These are phyloP conservation scores for Augiades crinisus DNA, from an alignment of 2,888 invertebrate species.

Conservation along the genomic window DNA sequence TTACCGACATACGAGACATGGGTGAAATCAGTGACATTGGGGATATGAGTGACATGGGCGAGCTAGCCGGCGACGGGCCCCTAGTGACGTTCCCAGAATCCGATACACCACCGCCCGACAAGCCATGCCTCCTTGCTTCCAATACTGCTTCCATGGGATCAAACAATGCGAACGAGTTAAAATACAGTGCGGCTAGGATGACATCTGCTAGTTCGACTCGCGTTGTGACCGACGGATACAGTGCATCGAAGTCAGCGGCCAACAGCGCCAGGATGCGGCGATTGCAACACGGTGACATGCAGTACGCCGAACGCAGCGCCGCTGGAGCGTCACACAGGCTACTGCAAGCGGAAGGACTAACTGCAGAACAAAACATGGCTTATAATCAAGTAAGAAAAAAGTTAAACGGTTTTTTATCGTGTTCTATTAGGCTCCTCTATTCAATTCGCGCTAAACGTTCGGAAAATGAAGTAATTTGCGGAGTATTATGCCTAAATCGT, in stretches of 20 bases:
- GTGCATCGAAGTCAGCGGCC: constrained; percentile 83
- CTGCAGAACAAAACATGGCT: constrained; percentile 92
- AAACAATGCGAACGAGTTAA: constrained; percentile 85
- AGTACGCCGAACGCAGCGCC: constrained; percentile 90
- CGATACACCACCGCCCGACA: constrained; percentile 85
- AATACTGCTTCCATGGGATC: constrained; percentile 62
- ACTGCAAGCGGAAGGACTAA: constrained; percentile 91
- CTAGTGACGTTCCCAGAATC: constrained; percentile 91
- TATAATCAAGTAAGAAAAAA: constrained; percentile 85
- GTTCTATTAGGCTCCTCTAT: not conserved
- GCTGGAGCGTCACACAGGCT: constrained; percentile 89
- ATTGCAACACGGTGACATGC: constrained; percentile 90
- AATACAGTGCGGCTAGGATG: constrained; percentile 92
- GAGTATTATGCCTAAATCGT: not conserved
- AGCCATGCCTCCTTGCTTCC: constrained; percentile 70
- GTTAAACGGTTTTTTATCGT: constrained; percentile 12
- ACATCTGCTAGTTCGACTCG: constrained; percentile 88
- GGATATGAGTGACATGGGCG: constrained; percentile 75
- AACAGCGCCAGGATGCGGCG: constrained; percentile 76
- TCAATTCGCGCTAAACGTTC: not conserved
- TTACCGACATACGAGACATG: constrained; percentile 72
- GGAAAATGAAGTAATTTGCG: not conserved
- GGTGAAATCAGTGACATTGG: constrained; percentile 74
- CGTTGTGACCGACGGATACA: constrained; percentile 90
- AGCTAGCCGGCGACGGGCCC: constrained; percentile 81